Evolutionary conservation across 2,888 invertebrate genomes (phyloP).

Genomic region (Drepanosiphum platanoidis): DNA sequence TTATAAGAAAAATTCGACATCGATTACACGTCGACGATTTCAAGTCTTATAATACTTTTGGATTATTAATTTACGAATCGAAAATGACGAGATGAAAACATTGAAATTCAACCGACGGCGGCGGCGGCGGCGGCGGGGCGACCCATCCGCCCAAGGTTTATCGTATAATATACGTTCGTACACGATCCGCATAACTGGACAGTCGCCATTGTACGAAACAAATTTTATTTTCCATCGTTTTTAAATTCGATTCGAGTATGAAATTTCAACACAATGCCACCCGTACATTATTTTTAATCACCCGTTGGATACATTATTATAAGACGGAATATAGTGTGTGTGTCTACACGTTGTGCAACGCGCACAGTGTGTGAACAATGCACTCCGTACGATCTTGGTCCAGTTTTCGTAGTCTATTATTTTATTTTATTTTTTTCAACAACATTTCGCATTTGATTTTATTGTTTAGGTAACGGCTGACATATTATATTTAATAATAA

Average conservation of each 20-base stretch:
- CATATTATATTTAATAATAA: too few relatives aligned
- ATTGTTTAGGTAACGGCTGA: constrained; percentile 18
- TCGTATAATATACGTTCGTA: neutral
- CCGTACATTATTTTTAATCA: constrained; percentile 53
- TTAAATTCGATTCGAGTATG: constrained; percentile 53
- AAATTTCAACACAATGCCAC: constrained; percentile 55
- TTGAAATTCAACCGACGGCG: neutral
- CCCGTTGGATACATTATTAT: constrained; percentile 46
- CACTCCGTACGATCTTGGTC: constrained; percentile 39
- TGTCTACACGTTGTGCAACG: constrained; percentile 41
- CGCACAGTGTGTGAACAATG: constrained; percentile 36
- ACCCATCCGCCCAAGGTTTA: constrained; percentile 16
- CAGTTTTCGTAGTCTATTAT: constrained; percentile 50
- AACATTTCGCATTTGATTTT: constrained; percentile 7
- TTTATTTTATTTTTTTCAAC: constrained; percentile 23
- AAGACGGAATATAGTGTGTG: constrained; percentile 16
- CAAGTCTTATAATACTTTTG: neutral
- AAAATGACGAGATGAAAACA: neutral
- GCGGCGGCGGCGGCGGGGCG: neutral
- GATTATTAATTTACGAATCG: neutral
- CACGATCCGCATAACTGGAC: constrained; percentile 34
- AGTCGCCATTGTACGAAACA: constrained; percentile 32
- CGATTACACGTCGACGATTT: neutral
- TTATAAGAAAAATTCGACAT: too few relatives aligned
- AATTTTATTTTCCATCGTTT: constrained; percentile 47